These are phyloP conservation scores for Apeltes quadracus DNA, from an alignment of 2,113 vertebrate species.

Conservation along the genomic window DNA sequence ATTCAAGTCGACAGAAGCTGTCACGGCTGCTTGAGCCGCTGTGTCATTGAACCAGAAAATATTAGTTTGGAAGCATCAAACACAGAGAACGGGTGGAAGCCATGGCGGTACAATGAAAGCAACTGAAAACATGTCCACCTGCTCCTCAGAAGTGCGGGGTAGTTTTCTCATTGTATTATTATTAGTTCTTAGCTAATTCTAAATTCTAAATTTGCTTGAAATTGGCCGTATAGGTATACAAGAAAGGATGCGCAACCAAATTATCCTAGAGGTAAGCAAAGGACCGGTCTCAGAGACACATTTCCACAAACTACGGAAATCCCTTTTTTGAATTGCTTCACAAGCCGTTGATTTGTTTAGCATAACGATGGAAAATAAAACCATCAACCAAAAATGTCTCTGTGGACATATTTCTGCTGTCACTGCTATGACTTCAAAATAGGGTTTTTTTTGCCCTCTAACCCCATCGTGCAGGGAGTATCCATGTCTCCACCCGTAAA, in stretches of 20 bases:
- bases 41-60: slow-evolving; percentile 65
- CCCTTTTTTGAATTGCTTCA: neutral
- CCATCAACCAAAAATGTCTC: slow-evolving; percentile 33
- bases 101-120: neutral
- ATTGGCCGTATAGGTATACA: neutral
- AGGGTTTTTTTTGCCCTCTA: slow-evolving; percentile 57
- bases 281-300: neutral
- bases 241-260: neutral
- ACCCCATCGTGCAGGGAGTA: slow-evolving; percentile 64
- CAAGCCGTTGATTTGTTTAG: slow-evolving; percentile 15
- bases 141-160: neutral
- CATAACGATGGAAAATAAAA: slow-evolving; percentile 38
- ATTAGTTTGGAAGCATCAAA: slow-evolving; percentile 45
- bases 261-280: neutral
- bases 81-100: slow-evolving; percentile 2
- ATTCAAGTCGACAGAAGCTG: slow-evolving; percentile 55
- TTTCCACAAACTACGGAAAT: neutral
- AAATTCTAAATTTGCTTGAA: neutral
- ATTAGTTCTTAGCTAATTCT: neutral
- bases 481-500: slow-evolving; percentile 69
- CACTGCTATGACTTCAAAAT: slow-evolving; percentile 55
- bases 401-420: slow-evolving; percentile 46
- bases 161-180: neutral
- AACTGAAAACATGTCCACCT: neutral
- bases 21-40: slow-evolving; percentile 36